Conservation (phyloP, 2,888 invertebrate genomes). For the Caprella mutica region DNA sequence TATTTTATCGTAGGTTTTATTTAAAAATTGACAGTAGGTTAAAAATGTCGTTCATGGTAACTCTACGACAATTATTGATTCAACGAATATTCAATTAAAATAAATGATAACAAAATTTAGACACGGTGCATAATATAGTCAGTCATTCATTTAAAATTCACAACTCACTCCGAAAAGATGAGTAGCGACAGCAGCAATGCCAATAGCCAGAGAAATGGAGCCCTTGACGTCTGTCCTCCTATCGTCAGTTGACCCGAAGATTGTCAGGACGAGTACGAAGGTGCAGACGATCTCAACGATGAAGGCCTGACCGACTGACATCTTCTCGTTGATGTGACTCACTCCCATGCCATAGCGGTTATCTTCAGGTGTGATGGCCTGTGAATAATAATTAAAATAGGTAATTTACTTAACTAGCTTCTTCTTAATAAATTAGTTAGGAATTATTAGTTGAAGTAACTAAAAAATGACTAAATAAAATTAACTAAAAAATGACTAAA, state of each 20-base stretch:
- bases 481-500: too few species aligned
- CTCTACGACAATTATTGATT: too few species aligned
- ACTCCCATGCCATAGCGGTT: constrained; percentile 54
- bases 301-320: constrained; percentile 62
- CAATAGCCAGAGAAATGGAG: constrained; percentile 75
- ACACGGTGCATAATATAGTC: too few species aligned
- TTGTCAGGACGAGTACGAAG: constrained; percentile 72
- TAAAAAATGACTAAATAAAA: too few species aligned
- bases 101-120: too few species aligned
- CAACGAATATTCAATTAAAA: too few species aligned
- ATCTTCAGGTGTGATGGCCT: constrained; percentile 55
- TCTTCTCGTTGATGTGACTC: constrained; percentile 50
- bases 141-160: too few species aligned
- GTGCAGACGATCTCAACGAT: constrained; percentile 74
- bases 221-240: constrained; percentile 66
- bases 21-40: too few species aligned
- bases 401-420: not conserved
- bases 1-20: too few species aligned
- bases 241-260: constrained; percentile 66
- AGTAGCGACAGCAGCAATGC: constrained; percentile 58
- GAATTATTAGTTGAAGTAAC: too few species aligned
- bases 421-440: too few species aligned
- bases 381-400: constrained; percentile 14
- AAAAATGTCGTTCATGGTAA: too few species aligned
- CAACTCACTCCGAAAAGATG: constrained; percentile 4